Percentiles rank a stretch among this genome's conserved stretches.
phyloP scores from a whole-genome alignment of 2,113 vertebrate genomes.

The Syrmaticus mikado region DNA sequence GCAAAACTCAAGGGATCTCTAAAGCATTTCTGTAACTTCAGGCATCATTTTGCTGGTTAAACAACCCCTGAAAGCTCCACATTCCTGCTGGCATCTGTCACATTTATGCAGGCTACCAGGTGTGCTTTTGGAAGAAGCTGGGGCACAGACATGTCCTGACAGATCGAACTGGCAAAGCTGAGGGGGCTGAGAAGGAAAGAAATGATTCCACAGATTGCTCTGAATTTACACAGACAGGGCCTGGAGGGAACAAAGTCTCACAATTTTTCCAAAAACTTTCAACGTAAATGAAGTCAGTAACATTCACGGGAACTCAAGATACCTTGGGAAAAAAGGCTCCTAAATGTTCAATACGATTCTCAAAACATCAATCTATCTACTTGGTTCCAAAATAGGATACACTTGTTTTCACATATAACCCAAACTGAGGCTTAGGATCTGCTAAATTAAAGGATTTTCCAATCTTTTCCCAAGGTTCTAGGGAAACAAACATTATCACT shows the following conservation, averaged over 20 bases:
- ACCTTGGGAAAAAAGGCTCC: neutral
- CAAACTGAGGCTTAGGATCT: neutral
- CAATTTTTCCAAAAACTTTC: neutral
- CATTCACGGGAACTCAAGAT: neutral
- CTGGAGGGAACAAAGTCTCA: neutral
- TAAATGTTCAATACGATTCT: neutral
- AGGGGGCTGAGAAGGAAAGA: neutral
- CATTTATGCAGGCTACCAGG: neutral
- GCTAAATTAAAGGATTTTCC: neutral
- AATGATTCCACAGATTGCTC: neutral
- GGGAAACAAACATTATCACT: neutral
- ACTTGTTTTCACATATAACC: neutral
- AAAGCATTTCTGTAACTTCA: neutral
- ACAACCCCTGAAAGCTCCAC: neutral
- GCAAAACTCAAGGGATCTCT: neutral
- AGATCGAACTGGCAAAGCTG: neutral
- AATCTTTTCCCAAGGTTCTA: neutral
- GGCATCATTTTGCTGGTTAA: neutral
- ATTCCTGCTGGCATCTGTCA: neutral
- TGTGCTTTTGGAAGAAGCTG: neutral
- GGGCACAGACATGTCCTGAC: neutral
- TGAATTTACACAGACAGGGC: neutral
- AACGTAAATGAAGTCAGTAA: neutral
- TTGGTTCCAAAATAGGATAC: neutral
- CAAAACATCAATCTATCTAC: accelerated